Evolutionary conservation across 2,797 vertebrate species (phyloP).

Genomic region (Gymnoscopelus microlampas): DNA sequence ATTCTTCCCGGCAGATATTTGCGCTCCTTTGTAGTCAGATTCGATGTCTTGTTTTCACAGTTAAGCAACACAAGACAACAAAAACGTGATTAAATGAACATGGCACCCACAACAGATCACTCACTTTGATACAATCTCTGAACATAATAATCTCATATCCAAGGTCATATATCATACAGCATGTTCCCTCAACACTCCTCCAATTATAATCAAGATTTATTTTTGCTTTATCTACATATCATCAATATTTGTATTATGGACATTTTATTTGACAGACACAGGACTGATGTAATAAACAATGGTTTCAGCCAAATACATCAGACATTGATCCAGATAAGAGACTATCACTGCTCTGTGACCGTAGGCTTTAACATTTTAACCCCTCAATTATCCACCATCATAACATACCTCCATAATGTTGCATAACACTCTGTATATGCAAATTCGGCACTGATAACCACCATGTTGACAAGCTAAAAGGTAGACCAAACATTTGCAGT

Average conservation of each 20-base stretch:
- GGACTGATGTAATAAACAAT: not conserved
- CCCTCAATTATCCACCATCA: constrained; percentile 12
- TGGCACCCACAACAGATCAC: too few species aligned
- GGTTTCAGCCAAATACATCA: constrained; percentile 3
- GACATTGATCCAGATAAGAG: not conserved
- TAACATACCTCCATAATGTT: constrained; percentile 4
- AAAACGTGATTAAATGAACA: too few species aligned
- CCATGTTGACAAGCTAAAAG: not conserved
- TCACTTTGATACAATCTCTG: not conserved
- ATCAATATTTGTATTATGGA: not conserved
- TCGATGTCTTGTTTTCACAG: too few species aligned
- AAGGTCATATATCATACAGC: not conserved
- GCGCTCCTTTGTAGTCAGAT: too few species aligned
- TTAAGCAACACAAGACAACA: too few species aligned
- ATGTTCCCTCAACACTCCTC: not conserved
- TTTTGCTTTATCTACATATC: not conserved
- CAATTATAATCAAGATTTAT: not conserved
- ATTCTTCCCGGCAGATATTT: too few species aligned
- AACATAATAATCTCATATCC: not conserved
- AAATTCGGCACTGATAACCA: constrained; percentile 24
- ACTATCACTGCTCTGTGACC: constrained; percentile 2
- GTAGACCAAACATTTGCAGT: constrained; percentile 4
- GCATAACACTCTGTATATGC: constrained; percentile 2
- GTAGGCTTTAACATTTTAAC: not conserved
- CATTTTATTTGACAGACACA: not conserved